Conservation (phyloP, 2,888 invertebrate genomes). For the Glaucopsyche alexis region DNA sequence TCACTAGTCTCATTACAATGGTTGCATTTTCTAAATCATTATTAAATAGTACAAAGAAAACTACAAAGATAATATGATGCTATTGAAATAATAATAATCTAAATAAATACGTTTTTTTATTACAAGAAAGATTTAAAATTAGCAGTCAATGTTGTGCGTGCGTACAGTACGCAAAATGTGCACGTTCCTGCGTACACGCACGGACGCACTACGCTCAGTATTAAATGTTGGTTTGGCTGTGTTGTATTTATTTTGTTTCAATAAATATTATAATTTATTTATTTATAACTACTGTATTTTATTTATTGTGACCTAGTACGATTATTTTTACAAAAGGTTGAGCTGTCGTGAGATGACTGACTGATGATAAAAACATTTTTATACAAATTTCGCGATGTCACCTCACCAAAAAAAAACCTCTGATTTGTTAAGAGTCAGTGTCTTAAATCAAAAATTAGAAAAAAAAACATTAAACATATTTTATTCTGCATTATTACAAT, state of each 20-base stretch:
- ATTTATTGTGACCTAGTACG: background rate
- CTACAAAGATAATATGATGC: background rate
- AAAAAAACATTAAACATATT: background rate
- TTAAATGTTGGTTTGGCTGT: background rate
- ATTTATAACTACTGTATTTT: background rate
- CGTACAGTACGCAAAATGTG: background rate
- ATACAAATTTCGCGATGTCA: too few species aligned
- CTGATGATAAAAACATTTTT: too few species aligned
- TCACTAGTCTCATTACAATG: background rate
- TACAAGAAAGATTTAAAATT: background rate
- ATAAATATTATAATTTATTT: constrained; percentile 1
- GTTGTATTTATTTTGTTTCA: background rate
- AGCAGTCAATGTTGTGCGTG: background rate
- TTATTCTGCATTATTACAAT: background rate
- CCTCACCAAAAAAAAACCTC: too few species aligned
- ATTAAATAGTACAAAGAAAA: background rate
- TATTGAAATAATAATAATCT: background rate
- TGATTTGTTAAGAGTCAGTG: too few species aligned
- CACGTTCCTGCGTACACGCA: background rate
- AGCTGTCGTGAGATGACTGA: too few species aligned
- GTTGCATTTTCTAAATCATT: background rate
- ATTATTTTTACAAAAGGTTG: too few species aligned
- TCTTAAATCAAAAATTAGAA: too few species aligned
- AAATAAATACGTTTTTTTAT: background rate
- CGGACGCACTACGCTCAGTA: background rate